A percentile compares a stretch with the other conserved stretches of the same genome.
These are phyloP conservation scores for Cryptus armator DNA, from an alignment of 2,888 invertebrate species.

Conservation along the genomic window DNA sequence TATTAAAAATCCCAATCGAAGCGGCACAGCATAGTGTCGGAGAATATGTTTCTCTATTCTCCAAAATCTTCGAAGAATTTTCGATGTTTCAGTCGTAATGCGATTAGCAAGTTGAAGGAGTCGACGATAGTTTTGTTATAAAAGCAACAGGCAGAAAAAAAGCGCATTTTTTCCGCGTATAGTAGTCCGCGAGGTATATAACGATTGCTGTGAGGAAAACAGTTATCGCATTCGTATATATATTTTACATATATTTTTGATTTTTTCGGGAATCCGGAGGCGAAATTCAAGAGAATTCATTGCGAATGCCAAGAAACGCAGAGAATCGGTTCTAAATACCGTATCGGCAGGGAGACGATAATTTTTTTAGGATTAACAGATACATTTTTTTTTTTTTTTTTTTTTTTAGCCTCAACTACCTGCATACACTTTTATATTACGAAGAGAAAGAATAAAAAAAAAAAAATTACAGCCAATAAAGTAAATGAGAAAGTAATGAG, in stretches of 20 bases:
- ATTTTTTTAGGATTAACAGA: conserved; percentile 35
- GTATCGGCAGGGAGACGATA: conserved; percentile 49
- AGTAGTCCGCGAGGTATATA: background rate
- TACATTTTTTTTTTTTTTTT: background rate
- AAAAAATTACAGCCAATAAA: conserved; percentile 22
- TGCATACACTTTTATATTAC: conserved; percentile 38
- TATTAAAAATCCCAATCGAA: background rate
- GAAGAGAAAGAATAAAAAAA: conserved; percentile 17
- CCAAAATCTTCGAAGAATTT: background rate
- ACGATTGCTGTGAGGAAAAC: background rate
- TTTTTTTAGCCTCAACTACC: conserved; percentile 54
- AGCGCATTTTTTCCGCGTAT: conserved; percentile 7
- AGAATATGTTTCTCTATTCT: background rate
- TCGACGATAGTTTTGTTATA: background rate
- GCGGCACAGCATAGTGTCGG: background rate
- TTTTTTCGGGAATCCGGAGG: conserved; percentile 14
- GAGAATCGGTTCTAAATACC: conserved; percentile 44
- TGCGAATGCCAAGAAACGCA: conserved; percentile 29
- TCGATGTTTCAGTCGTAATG: background rate
- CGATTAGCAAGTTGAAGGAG: background rate
- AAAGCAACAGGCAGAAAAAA: conserved; percentile 27
- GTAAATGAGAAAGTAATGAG: background rate
- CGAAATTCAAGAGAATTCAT: conserved; percentile 3
- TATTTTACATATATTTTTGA: background rate
- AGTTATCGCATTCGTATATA: background rate